Evolutionary conservation across 1,140 invertebrate species (phyloP), one percentile per base, ranked within the genome.

Genomic region (Meloidogyne hapla): DNA sequence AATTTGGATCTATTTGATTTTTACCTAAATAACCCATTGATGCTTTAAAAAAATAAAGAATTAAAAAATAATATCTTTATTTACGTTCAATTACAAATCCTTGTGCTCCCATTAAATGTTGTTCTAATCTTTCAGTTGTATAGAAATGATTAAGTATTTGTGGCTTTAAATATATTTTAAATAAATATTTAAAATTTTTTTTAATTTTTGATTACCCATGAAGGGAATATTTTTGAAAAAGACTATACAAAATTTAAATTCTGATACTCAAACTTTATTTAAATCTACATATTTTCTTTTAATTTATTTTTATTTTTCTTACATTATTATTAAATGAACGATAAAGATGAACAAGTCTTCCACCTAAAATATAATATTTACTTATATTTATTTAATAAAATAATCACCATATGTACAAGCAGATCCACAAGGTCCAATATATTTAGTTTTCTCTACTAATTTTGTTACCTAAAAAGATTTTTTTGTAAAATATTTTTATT

Each of bases 101-200:
- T 33, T 84, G 69, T 23, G 70, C 26, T 23, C 42, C 72, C 74
- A 81, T 83, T 62, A 69, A 42, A 38, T 83, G 71, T 42, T 81
- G 77, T 48, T 84, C 83, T 13, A 82, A 56, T 13, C 78, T 48
- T 56, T 84, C 82, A 13, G 83, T 81, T 18, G 83, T 84, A 74
- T 84, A 84, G 40, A 84, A 84, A 69, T 83, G 83, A 63, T 83
- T 79, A 21, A 76, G 83, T 9, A 83, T 72, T 40, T 74, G 73
- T 5, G 78, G 28, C 28, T 84, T 25, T 83, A 83, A 81, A 33
- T 33, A 33, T 33, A 33, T 33, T n/a, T n/a, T n/a, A n/a, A n/a
- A n/a, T n/a, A n/a, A n/a, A n/a, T n/a, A n/a, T n/a, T n/a, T n/a
- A n/a, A n/a, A n/a, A 33, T 33, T 33, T 33, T 33, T 33, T 64